These are phyloP conservation scores for Ptiloglossa arizonensis DNA, from an alignment of 1,140 invertebrate genomes.

Conservation along the genomic window DNA sequence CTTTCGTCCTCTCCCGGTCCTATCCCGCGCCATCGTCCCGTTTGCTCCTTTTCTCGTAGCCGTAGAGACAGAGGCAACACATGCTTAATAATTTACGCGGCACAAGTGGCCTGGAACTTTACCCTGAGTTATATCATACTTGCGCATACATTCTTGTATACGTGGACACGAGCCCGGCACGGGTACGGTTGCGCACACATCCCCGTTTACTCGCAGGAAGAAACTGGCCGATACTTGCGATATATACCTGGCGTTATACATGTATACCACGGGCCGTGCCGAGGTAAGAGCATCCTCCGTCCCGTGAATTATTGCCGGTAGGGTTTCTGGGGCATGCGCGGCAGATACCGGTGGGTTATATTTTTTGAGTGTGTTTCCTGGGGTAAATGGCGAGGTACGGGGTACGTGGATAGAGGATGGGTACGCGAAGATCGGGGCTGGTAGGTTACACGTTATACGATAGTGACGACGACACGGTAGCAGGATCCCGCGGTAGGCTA, in stretches of 20 bases:
- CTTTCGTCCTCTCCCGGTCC: constrained; percentile 37
- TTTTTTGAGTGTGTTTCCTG: constrained; percentile 59
- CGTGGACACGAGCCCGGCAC: constrained; percentile 54
- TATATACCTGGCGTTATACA: constrained; percentile 21
- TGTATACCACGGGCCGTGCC: neutral
- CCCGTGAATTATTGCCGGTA: constrained; percentile 70
- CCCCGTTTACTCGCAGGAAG: constrained; percentile 20
- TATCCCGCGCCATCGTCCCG: neutral
- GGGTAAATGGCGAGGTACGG: constrained; percentile 44
- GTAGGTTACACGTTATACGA: constrained; percentile 23
- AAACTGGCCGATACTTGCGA: constrained; percentile 50
- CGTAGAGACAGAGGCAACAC: constrained; percentile 65
- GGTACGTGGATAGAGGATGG: constrained; percentile 14
- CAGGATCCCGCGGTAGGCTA: constrained; percentile 9
- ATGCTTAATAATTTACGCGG: constrained; percentile 74
- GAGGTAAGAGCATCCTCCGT: constrained; percentile 69
- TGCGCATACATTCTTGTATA: constrained; percentile 62
- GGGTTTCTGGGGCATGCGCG: constrained; percentile 65
- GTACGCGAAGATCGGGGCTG: constrained; percentile 35
- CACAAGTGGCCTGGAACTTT: constrained; percentile 73
- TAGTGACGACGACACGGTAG: constrained; percentile 34
- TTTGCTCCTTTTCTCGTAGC: constrained; percentile 1
- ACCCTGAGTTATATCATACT: constrained; percentile 73
- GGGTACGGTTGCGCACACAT: constrained; percentile 18
- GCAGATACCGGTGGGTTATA: constrained; percentile 59